A percentile compares a stretch with the other conserved stretches of the same genome.
These are phyloP conservation scores for Falco berigora DNA, from an alignment of 2,797 vertebrate species.

Conservation along the genomic window DNA sequence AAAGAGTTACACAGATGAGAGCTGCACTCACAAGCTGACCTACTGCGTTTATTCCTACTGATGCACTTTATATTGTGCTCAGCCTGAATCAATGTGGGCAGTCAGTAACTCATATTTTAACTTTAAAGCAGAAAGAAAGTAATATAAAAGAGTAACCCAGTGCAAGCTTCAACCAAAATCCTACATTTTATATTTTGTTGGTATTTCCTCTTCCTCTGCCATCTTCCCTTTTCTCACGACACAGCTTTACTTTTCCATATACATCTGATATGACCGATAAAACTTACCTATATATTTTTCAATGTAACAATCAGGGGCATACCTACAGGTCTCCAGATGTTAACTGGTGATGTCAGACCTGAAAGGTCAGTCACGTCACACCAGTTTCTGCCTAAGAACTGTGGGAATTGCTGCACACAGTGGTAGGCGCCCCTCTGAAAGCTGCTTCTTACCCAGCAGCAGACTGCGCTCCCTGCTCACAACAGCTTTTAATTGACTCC, in stretches of 20 bases:
- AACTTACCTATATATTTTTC: not conserved
- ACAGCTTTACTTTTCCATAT: not conserved
- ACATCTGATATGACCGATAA: not conserved
- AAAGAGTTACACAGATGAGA: not conserved
- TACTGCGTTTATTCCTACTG: not conserved
- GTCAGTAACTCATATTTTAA: not conserved
- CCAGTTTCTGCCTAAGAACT: not conserved
- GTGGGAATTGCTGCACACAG: fast-evolving
- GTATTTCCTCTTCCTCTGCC: not conserved
- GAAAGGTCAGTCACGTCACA: not conserved
- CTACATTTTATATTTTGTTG: not conserved
- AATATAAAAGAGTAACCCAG: not conserved
- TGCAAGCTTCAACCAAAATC: not conserved
- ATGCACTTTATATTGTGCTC: not conserved
- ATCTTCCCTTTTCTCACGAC: not conserved
- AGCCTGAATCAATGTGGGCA: not conserved
- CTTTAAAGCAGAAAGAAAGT: not conserved
- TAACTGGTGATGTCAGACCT: not conserved
- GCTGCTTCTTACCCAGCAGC: not conserved
- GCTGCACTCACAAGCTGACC: not conserved
- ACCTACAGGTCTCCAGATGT: not conserved
- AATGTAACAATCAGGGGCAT: not conserved
- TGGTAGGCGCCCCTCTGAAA: not conserved
- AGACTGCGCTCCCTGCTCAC: not conserved
- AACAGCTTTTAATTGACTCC: not conserved